Conservation (phyloP, 2,797 vertebrate genomes). For the Molossus molossus region DNA sequence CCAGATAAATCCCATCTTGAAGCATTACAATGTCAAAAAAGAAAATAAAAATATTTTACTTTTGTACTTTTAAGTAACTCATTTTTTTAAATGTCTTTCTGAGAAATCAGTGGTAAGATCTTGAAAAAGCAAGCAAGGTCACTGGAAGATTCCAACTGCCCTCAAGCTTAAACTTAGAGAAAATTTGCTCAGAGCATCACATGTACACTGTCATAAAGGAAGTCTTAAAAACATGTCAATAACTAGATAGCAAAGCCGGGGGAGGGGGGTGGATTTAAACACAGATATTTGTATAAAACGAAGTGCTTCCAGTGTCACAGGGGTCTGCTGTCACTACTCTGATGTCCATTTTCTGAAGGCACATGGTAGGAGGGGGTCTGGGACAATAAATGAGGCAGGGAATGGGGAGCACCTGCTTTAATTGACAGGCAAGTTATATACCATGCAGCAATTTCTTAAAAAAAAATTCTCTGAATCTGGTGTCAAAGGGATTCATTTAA, state of each 20-base stretch:
- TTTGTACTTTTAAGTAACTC: constrained; percentile 54
- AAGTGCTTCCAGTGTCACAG: not conserved
- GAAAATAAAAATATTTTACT: constrained; percentile 36
- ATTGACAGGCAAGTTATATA: not conserved
- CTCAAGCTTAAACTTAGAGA: constrained; percentile 21
- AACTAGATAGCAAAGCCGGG: not conserved
- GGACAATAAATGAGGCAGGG: not conserved
- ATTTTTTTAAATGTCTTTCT: not conserved
- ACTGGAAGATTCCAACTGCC: not conserved
- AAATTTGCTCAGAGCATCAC: not conserved
- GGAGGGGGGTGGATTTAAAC: not conserved
- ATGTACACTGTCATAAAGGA: not conserved
- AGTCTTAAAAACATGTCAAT: not conserved
- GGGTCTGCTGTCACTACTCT: not conserved
- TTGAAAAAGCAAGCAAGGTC: constrained; percentile 35
- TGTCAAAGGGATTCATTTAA: constrained; percentile 34
- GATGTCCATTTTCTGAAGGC: not conserved
- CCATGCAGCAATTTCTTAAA: not conserved
- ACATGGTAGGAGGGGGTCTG: not conserved
- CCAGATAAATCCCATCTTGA: constrained; percentile 42
- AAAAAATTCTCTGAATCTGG: not conserved
- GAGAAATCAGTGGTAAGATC: constrained; percentile 42
- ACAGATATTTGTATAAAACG: not conserved
- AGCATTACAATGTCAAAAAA: constrained; percentile 48
- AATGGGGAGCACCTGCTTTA: not conserved